Evolutionary conservation across 2,888 invertebrate genomes (phyloP), one percentile per base, ranked within the genome.

Genomic region (Julus scandinavius): DNA sequence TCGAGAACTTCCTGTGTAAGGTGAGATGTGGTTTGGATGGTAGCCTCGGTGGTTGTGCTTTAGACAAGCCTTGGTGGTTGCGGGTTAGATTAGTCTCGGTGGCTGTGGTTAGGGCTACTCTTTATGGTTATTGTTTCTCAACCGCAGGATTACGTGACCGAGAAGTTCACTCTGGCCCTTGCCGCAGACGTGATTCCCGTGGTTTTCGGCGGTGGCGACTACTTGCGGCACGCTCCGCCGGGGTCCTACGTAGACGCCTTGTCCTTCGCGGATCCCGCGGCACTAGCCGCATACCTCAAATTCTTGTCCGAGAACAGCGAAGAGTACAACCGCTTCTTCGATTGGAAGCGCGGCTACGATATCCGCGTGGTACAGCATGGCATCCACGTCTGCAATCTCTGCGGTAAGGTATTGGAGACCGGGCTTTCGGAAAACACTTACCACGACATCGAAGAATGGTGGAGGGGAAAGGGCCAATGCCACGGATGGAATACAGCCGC

Each of bases 221-320:
- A 92, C 88, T 89, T 90, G 1, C 20, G 49, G n/a, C 88, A 91
- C 6, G 90, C 91, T 1, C 92, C 92, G 0, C 90, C 90, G 20
- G 90, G 90, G 38, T 91, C 92, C 5, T 92, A 90, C 89, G 92
- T 92, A 84, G 90, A 92, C 89, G 91, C 91, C 0, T 89, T 90
- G 2, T 90, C 91, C 45, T 92, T 91, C 88, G 86, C 90, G 6
- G 89, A 90, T 5, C 90, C 91, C 0, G 89, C 90, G 89, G 90
- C 90, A 17, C 90, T 92, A 20, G 91, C 91, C 7, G 88, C 89
- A 5, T 90, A 91, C 85, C 89, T 92, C 40, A 85, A 88, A 11
- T 89, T 89, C 72, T 89, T 91, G 85, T 90, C 91, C 88, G 80
- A 84, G 1, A 90, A 91, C 88, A 89, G 89, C 29, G 87, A 88